phyloP scores from a whole-genome alignment of 2,113 vertebrate genomes.

The Esox niger region DNA sequence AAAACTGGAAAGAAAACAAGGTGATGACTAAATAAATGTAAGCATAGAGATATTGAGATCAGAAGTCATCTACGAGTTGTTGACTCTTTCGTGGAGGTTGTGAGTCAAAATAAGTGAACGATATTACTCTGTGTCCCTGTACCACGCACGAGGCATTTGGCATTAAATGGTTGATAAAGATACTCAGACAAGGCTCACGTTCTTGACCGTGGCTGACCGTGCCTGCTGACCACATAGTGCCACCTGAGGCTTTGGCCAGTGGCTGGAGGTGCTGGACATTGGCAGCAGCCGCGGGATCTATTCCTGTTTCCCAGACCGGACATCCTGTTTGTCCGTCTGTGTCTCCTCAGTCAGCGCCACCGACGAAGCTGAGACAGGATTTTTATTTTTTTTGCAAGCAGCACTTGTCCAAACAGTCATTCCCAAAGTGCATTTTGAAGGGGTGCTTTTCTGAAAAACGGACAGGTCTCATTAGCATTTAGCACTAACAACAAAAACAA shows the following conservation, averaged over 20 bases:
- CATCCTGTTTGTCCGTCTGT: constrained; percentile 1
- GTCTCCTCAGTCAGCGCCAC: constrained; percentile 33
- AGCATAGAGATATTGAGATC: no score
- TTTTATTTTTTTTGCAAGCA: constrained; percentile 24
- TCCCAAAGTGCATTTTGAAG: constrained; percentile 58
- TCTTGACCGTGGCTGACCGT: constrained; percentile 23
- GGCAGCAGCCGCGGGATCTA: constrained; percentile 19
- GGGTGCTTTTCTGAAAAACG: constrained; percentile 39
- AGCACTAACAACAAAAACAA: constrained; percentile 32
- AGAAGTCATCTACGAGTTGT: no score
- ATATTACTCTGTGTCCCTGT: constrained; percentile 40
- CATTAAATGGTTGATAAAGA: constrained; percentile 56
- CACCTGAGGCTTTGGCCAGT: constrained; percentile 36
- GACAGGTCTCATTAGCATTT: constrained; percentile 34
- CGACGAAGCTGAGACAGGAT: constrained; percentile 22
- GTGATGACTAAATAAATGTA: background rate
- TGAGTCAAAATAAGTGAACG: no score
- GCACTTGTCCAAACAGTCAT: constrained; percentile 27
- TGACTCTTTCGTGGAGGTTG: no score
- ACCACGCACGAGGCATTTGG: constrained; percentile 58
- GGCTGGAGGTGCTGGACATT: constrained; percentile 14
- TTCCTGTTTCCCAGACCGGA: constrained; percentile 6
- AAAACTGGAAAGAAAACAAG: constrained; percentile 1
- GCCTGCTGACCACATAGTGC: constrained; percentile 26
- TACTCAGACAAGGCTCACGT: constrained; percentile 52